Base-by-base conservation (phyloP, 2,113 vertebrate species). In the Tragelaphus imberbis region DNA sequence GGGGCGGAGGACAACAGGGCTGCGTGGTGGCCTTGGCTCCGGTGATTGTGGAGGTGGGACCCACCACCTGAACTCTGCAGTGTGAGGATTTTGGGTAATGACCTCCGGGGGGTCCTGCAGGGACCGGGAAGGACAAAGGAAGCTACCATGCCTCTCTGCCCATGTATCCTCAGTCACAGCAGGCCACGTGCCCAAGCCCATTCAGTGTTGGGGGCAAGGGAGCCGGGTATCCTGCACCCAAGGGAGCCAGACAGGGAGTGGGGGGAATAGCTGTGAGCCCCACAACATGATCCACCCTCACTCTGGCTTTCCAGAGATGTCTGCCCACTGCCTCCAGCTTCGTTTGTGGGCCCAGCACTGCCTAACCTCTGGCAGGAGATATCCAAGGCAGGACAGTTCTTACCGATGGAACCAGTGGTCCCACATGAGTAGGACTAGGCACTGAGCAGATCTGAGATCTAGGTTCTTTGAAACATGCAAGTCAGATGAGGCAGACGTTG, bases 1-100 rank as follows among this genome's bases (percentile, higher is more conserved):
- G 4, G 25, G 30, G 7, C 6, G 0, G 2, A 16, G 7, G 16
- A 7, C 51, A 51, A 15, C 12, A n/a, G 23, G 25, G 30, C 30
- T 13, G 28, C 30, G 0, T 23, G 56, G 44, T 55, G 58, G 81
- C 16, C 7, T 47, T 8, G 23, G 55, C 49, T 65, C 44, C 30
- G 27, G 63, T 23, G 30, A 49, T 1, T 6, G 19, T 6, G 2
- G 28, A 10, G 11, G 21, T 8, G 23, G 27, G 40, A n/a, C 33
- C 75, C n/a, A 21, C 23, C 84, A 6, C 25, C 14, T 15, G 84
- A n/a, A 4, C 21, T 86, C 94, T 55, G 21, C 11, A 40, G 1
- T 0, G 0, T 53, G 55, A 91, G 36, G 5, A 14, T 36, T 28
- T n/a, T 3, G 65, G n/a, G 16, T 55, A 15, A 30, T 27, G 65